Percentiles rank a stretch among this genome's conserved stretches.
phyloP scores from a whole-genome alignment of 2,888 invertebrate genomes.

The Escarpia spicata region DNA sequence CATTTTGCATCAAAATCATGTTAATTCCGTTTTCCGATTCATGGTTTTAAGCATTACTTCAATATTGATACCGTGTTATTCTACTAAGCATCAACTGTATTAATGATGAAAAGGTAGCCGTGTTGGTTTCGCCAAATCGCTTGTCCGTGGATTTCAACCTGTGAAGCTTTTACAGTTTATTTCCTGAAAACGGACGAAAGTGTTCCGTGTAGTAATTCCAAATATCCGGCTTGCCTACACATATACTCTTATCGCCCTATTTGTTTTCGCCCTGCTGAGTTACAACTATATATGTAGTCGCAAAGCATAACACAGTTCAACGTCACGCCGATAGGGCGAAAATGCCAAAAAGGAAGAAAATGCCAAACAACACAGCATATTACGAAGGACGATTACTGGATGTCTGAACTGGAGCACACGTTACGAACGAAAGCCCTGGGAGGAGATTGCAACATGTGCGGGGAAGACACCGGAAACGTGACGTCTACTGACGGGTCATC shows the following conservation, averaged over 20 bases:
- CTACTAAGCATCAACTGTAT: not conserved
- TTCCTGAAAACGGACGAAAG: not conserved
- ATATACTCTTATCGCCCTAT: too few relatives aligned
- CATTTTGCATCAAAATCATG: too few relatives aligned
- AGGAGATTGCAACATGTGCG: not conserved
- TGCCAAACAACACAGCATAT: too few relatives aligned
- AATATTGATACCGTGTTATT: too few relatives aligned
- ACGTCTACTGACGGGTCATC: not conserved
- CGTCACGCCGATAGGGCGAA: too few relatives aligned
- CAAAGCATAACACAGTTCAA: not conserved
- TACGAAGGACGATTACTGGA: too few relatives aligned
- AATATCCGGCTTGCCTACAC: not conserved
- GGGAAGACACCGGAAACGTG: not conserved
- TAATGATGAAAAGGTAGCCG: not conserved
- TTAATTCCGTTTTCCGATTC: too few relatives aligned
- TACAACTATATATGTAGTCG: not conserved
- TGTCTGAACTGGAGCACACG: not conserved
- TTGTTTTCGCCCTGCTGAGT: too few relatives aligned
- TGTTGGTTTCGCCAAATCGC: not conserved
- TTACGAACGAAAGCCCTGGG: not conserved
- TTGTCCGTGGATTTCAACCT: not conserved
- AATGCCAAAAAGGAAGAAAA: too few relatives aligned
- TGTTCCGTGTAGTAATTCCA: not conserved
- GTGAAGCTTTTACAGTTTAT: not conserved
- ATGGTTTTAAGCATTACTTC: too few relatives aligned